phyloP scores from a whole-genome alignment of 35 echinoderm and acorn worm genomes.

The Diadema setosum region DNA sequence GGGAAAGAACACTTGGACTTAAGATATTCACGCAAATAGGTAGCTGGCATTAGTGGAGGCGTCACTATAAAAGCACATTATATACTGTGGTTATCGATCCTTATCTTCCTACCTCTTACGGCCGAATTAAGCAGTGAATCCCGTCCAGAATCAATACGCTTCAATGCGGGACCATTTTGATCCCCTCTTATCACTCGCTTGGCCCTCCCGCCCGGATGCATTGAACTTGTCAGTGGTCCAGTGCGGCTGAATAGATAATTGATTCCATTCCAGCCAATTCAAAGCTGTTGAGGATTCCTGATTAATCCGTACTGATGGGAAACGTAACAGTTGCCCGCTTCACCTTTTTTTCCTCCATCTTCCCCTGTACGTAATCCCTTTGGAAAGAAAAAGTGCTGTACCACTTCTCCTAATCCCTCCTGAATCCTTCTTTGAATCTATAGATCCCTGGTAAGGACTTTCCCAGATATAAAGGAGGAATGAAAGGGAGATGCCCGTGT shows the following conservation, averaged over 20 bases:
- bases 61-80: no score
- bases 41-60: no score
- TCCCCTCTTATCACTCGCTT: neutral
- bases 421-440: no score
- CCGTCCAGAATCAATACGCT: neutral
- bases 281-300: neutral
- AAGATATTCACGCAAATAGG: no score
- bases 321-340: neutral
- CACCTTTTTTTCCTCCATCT: neutral
- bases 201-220: neutral
- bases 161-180: no score
- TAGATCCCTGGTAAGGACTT: no score
- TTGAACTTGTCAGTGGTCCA: neutral
- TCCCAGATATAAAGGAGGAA: no score
- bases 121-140: neutral
- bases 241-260: neutral
- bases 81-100: neutral
- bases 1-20: no score
- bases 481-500: no score
- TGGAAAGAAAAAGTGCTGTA: no score
- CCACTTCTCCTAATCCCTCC: no score
- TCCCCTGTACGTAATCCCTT: neutral
- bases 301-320: neutral
- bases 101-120: neutral
- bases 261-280: neutral